phyloP scores from a whole-genome alignment of 2,888 invertebrate species.

The Cryptosula pallasiana region DNA sequence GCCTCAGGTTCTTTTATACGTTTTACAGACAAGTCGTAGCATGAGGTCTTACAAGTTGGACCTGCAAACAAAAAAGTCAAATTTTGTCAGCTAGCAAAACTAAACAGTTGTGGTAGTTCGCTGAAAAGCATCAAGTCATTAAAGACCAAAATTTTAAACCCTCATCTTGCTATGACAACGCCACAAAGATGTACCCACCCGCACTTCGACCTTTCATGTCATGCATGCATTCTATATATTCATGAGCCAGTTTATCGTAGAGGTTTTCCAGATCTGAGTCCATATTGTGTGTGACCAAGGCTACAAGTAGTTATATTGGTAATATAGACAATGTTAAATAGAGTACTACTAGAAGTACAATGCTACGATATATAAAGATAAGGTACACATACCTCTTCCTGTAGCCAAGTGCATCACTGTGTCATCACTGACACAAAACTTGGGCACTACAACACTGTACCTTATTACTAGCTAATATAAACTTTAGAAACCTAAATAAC shows the following conservation, averaged over 20 bases:
- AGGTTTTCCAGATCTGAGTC: slow-evolving; percentile 26
- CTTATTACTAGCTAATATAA: neutral
- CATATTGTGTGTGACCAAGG: neutral
- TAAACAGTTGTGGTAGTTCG: too few relatives aligned
- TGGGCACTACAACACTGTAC: slow-evolving; percentile 26
- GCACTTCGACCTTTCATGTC: slow-evolving; percentile 41
- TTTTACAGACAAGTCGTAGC: neutral
- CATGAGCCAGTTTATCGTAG: slow-evolving; percentile 32
- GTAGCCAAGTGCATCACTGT: slow-evolving; percentile 51
- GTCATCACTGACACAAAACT: slow-evolving; percentile 50
- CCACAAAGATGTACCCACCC: slow-evolving; percentile 29
- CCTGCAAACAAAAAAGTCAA: too few relatives aligned
- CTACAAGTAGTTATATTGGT: neutral
- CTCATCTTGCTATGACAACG: too few relatives aligned
- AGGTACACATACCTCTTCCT: slow-evolving; percentile 38
- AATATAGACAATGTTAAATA: neutral
- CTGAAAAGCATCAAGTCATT: too few relatives aligned
- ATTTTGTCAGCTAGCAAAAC: too few relatives aligned
- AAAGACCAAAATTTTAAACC: too few relatives aligned
- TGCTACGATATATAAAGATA: neutral
- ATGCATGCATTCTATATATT: slow-evolving; percentile 37
- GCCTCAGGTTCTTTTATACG: neutral
- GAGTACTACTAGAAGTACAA: neutral
- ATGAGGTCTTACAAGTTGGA: too few relatives aligned
- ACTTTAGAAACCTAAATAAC: neutral